Conservation (phyloP, 2,797 vertebrate species). For the Iguana delicatissima region DNA sequence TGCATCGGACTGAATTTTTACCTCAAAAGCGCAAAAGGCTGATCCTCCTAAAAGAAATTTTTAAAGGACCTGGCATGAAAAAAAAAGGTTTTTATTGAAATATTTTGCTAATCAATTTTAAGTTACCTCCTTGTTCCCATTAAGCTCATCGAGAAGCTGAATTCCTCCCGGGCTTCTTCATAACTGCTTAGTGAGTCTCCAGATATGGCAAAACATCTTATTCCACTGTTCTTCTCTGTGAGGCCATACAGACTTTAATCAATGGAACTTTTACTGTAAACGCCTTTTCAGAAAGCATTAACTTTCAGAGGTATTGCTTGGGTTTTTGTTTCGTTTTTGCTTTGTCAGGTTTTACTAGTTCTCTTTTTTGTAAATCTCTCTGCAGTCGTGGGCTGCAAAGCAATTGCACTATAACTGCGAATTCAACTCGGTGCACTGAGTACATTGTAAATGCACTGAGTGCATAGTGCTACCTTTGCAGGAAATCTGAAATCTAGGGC, state of each 20-base stretch:
- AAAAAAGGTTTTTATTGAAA: slow-evolving; percentile 83
- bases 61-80: slow-evolving; percentile 83
- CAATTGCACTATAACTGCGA: slow-evolving; percentile 84
- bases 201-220: slow-evolving; percentile 70
- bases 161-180: slow-evolving; percentile 80
- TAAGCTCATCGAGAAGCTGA: slow-evolving; percentile 85
- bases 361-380: slow-evolving; percentile 79
- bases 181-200: slow-evolving; percentile 76
- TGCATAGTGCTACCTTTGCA: too few species aligned
- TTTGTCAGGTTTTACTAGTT: slow-evolving; percentile 79
- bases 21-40: slow-evolving; percentile 91
- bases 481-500: too few species aligned
- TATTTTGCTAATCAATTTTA: slow-evolving; percentile 87
- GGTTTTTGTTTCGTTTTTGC: slow-evolving; percentile 53
- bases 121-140: slow-evolving; percentile 82
- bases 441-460: too few species aligned
- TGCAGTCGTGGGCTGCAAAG: slow-evolving; percentile 80
- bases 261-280: slow-evolving; percentile 97
- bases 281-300: slow-evolving; percentile 83
- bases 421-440: slow-evolving; percentile 70
- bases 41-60: slow-evolving; percentile 84
- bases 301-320: slow-evolving; percentile 81
- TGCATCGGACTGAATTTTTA: slow-evolving; percentile 94
- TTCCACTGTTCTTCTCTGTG: slow-evolving; percentile 77
- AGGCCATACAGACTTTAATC: slow-evolving; percentile 82